Base-by-base conservation (phyloP, 2,888 invertebrate species). In the Quadroppia sp. region DNA sequence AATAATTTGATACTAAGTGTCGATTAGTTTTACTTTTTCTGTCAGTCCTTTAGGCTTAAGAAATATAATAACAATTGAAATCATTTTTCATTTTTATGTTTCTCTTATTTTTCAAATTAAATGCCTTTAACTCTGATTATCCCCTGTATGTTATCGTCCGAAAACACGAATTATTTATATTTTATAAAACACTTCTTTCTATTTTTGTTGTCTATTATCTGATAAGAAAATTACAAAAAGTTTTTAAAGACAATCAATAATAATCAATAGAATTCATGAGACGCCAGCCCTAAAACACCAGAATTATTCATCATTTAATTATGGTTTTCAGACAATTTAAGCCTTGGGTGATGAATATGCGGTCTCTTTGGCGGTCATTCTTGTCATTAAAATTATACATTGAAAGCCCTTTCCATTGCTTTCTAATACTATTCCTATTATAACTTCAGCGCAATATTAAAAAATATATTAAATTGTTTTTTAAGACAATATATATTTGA, bases 221-320 rank as follows among this genome's bases (percentile, higher is more conserved):
- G 1, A 20, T 50, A 50, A n/a, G 20, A 50, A 20, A 20, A 50
- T 28, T 6, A 6, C 15, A 59, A 25, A 28, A 23, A 30, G n/a
- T n/a, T n/a, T n/a, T n/a, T 25, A 23, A 28, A 25, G 56, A 59
- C 30, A 59, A 59, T 59, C 56, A 59, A 64, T 64, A 36, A 64
- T 64, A 64, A 64, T 64, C 20, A 40, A 64, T 64, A 64, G 36
- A 32, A n/a, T 36, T 36, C 6, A 64, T 64, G 64, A 64, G 15
- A 40, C 4, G 20, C n/a, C 20, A 64, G 64, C 20, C 20, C 30
- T 64, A 59, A 30, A 59, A 17, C 28, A 59, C 50, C 20, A 20
- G 13, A 59, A 59, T 32, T 59, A 59, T 59, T 59, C 59, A 59
- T 59, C 28, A 59, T 28, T 30, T 59, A 59, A 59, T 59, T n/a